A percentile compares a stretch with the other conserved stretches of the same genome.
Evolutionary conservation across 2,888 invertebrate genomes (phyloP).

Genomic region (Agonum fuliginosum): DNA sequence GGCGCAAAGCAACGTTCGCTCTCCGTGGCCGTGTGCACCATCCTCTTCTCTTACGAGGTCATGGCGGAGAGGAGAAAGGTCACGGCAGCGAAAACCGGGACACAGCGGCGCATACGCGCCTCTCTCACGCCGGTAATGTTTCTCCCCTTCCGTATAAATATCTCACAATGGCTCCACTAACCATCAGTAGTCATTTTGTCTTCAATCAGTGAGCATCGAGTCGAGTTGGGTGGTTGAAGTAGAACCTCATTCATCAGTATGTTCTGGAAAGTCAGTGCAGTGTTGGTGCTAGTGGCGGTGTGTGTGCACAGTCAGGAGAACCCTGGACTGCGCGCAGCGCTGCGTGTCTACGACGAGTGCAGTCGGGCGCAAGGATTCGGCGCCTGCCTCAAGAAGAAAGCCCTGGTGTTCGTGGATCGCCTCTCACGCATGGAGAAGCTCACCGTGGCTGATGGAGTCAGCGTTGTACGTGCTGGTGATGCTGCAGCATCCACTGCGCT

Average conservation of each 20-base stretch:
- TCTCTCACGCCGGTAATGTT: constrained; percentile 50
- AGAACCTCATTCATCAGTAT: background rate
- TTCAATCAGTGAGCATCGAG: constrained; percentile 65
- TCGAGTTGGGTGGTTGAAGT: constrained; percentile 50
- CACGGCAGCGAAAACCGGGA: constrained; percentile 63
- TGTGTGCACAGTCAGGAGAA: constrained; percentile 70
- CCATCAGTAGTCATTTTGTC: constrained; percentile 69
- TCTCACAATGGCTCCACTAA: constrained; percentile 66
- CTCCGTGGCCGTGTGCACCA: constrained; percentile 66
- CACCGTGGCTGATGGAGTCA: constrained; percentile 80
- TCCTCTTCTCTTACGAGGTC: constrained; percentile 65
- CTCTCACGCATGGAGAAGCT: constrained; percentile 82
- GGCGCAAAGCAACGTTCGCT: constrained; percentile 63
- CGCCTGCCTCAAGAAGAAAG: constrained; percentile 88
- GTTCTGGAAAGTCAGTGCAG: constrained; percentile 59
- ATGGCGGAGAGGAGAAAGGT: constrained; percentile 71
- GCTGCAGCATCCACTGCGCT: constrained; percentile 64
- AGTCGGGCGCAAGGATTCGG: constrained; percentile 81
- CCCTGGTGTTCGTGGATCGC: constrained; percentile 85
- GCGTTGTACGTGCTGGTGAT: constrained; percentile 77
- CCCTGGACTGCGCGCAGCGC: constrained; percentile 79
- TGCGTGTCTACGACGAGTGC: constrained; percentile 87
- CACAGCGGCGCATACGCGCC: constrained; percentile 52
- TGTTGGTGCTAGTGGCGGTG: constrained; percentile 69
- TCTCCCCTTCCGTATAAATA: constrained; percentile 69